These are phyloP conservation scores for Macrosoma leucophasiata DNA, from an alignment of 2,888 invertebrate genomes.

Conservation along the genomic window DNA sequence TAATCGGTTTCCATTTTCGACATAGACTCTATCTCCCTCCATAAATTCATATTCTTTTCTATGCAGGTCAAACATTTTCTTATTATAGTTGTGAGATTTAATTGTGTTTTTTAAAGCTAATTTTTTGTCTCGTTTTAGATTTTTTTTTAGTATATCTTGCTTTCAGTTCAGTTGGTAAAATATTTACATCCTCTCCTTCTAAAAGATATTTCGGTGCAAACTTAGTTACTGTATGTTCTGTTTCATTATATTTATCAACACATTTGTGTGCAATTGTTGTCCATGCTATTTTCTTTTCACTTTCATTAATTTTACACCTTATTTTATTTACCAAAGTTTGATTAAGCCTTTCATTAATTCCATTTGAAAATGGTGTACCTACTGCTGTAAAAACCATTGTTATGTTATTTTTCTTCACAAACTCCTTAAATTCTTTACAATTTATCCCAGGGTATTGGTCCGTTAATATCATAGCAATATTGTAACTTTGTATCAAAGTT, in stretches of 20 bases:
- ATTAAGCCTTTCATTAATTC: too few species aligned
- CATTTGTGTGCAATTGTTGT: too few species aligned
- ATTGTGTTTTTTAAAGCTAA: conserved; percentile 28
- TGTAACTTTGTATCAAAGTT: conserved; percentile 3
- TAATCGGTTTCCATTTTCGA: conserved; percentile 25
- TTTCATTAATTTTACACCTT: too few species aligned
- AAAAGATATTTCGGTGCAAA: conserved; percentile 29
- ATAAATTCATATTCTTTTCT: conserved; percentile 16
- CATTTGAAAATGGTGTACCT: too few species aligned
- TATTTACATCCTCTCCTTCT: conserved; percentile 25
- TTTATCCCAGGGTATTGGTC: conserved; percentile 21
- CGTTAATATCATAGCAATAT: conserved; percentile 7
- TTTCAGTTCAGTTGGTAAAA: conserved; percentile 27
- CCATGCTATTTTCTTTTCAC: too few species aligned
- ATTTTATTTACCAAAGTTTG: too few species aligned
- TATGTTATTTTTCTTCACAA: too few species aligned
- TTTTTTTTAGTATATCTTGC: conserved; percentile 9
- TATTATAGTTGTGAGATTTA: conserved; percentile 28
- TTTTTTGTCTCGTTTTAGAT: conserved; percentile 22
- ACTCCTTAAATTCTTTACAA: conserved; percentile 21
- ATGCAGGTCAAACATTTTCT: conserved; percentile 20
- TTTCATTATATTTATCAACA: too few species aligned
- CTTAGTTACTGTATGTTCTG: too few species aligned
- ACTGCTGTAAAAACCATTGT: too few species aligned
- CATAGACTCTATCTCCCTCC: conserved; percentile 21